phyloP scores from a whole-genome alignment of 2,888 invertebrate genomes.

The Salticus scenicus region DNA sequence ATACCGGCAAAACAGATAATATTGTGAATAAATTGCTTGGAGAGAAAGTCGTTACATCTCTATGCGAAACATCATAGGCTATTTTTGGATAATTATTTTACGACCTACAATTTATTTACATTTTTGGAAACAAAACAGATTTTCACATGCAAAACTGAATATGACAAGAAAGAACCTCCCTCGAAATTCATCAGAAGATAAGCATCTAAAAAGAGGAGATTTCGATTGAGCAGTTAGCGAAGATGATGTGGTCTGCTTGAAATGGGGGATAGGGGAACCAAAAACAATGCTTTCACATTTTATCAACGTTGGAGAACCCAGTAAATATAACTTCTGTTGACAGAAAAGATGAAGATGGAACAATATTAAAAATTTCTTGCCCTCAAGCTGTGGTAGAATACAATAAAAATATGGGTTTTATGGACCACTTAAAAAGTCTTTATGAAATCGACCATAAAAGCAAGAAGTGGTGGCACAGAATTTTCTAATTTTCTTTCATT shows the following conservation, averaged over 20 bases:
- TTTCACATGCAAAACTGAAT: no score
- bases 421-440: background rate
- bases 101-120: background rate
- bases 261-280: no score
- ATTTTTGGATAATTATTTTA: slow-evolving; percentile 10
- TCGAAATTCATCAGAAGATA: background rate
- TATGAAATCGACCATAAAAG: slow-evolving; percentile 17
- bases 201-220: background rate
- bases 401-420: slow-evolving; percentile 29
- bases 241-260: background rate
- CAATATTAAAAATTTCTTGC: no score
- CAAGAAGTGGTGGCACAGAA: slow-evolving; percentile 23
- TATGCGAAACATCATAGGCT: background rate
- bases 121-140: background rate
- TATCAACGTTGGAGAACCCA: no score
- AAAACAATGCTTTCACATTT: no score
- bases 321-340: no score
- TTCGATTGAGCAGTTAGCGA: background rate
- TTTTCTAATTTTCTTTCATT: slow-evolving; percentile 7
- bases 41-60: slow-evolving; percentile 7
- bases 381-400: no score
- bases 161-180: background rate
- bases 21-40: slow-evolving; percentile 1
- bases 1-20: slow-evolving; percentile 1
- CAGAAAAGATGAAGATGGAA: no score